A percentile compares a stretch with the other conserved stretches of the same genome.
Evolutionary conservation across 2,888 invertebrate genomes (phyloP).

Genomic region (Tineola bisselliella): DNA sequence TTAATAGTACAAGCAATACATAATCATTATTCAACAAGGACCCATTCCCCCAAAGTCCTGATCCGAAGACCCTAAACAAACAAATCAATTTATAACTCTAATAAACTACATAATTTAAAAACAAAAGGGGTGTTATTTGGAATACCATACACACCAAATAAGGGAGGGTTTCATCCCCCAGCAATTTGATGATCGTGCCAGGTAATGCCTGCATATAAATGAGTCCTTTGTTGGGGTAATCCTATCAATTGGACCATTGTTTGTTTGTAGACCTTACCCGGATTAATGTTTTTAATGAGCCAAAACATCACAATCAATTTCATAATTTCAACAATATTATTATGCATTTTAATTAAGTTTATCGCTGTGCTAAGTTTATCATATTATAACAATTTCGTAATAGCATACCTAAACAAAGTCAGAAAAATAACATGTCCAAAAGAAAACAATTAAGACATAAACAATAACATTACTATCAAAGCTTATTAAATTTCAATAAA

Average conservation of each 20-base stretch:
- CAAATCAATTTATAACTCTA: slow-evolving; percentile 8
- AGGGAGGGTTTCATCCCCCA: slow-evolving; percentile 19
- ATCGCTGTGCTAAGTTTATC: background rate
- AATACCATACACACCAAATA: slow-evolving; percentile 2
- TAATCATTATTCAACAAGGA: background rate
- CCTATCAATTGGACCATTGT: slow-evolving; percentile 41
- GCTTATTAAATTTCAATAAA: too few relatives aligned
- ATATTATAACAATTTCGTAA: background rate
- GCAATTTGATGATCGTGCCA: slow-evolving; percentile 55
- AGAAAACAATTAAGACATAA: too few relatives aligned
- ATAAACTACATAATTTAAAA: slow-evolving; percentile 9
- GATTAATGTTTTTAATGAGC: slow-evolving; percentile 2
- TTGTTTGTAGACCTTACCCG: slow-evolving; percentile 22
- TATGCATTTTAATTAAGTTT: background rate
- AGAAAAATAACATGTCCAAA: background rate
- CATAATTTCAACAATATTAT: slow-evolving; percentile 4
- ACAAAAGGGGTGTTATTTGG: slow-evolving; percentile 9
- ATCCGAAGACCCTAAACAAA: background rate
- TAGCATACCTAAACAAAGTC: background rate
- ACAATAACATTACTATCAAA: too few relatives aligned
- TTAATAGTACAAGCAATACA: background rate
- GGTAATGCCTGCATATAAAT: slow-evolving; percentile 61
- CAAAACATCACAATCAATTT: slow-evolving; percentile 6
- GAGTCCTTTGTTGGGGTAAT: slow-evolving; percentile 50
- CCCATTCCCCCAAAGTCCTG: background rate